A percentile compares a stretch with the other conserved stretches of the same genome.
Evolutionary conservation across 2,113 vertebrate genomes (phyloP).

Genomic region (Excalfactoria chinensis): DNA sequence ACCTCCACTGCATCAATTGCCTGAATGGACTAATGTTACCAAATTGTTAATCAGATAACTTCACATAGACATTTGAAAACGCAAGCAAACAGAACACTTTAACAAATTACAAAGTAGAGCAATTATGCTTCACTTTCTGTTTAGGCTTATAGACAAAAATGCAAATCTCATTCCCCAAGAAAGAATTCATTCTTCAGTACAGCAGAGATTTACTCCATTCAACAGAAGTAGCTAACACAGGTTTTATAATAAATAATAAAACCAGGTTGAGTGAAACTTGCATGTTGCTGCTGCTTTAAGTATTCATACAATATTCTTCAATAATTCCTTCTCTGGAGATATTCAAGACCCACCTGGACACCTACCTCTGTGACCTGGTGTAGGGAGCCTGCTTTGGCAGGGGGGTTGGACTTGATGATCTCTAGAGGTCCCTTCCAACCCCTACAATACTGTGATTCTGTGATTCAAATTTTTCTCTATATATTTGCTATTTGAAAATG

Average conservation of each 20-base stretch:
- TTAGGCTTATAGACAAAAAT: not conserved
- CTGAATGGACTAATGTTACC: not conserved
- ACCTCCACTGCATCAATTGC: not conserved
- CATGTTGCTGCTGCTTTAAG: not conserved
- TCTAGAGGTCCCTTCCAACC: too few species aligned
- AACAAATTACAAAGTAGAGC: not conserved
- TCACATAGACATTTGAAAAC: not conserved
- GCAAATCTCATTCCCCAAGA: not conserved
- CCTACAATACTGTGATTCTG: too few species aligned
- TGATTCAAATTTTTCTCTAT: not conserved
- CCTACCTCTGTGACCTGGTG: too few species aligned
- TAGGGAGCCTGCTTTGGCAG: too few species aligned
- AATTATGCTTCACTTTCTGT: not conserved
- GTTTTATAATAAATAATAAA: not conserved
- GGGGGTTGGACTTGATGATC: too few species aligned
- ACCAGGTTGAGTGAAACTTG: not conserved
- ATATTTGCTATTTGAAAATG: not conserved
- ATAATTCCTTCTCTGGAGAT: too few species aligned
- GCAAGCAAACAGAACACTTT: not conserved
- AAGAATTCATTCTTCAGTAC: not conserved
- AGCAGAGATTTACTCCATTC: not conserved
- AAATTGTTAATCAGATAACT: not conserved
- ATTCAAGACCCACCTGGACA: too few species aligned
- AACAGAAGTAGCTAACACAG: not conserved
- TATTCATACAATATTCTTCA: slow-evolving; percentile 1